Evolutionary conservation across 2,888 invertebrate species (phyloP).

Genomic region (Oscheius sp.): DNA sequence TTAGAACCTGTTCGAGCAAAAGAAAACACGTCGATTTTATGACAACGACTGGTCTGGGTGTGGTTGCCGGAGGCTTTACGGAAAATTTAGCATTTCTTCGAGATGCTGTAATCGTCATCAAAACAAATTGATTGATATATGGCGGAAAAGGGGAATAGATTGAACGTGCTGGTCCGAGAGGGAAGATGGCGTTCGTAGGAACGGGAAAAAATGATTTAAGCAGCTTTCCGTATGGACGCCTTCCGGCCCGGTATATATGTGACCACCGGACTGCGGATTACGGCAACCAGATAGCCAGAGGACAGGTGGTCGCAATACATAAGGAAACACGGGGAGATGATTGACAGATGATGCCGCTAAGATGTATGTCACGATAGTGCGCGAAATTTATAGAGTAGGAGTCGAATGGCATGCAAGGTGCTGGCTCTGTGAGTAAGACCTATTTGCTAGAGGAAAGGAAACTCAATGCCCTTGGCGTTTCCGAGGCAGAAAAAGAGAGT

Average conservation of each 20-base stretch:
- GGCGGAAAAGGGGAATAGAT: neutral
- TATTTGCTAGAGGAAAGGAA: constrained; percentile 28
- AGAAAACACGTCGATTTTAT: constrained; percentile 37
- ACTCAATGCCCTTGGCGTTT: constrained; percentile 33
- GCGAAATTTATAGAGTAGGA: constrained; percentile 18
- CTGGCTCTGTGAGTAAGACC: neutral
- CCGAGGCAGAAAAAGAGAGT: constrained; percentile 15
- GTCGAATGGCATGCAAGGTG: neutral
- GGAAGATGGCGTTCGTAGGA: constrained; percentile 2
- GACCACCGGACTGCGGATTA: constrained; percentile 34
- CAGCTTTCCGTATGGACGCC: constrained; percentile 23
- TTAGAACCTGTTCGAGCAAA: constrained; percentile 31
- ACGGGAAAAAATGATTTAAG: constrained; percentile 19
- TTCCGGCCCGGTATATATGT: constrained; percentile 31
- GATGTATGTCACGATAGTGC: constrained; percentile 21
- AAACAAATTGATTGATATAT: constrained; percentile 3
- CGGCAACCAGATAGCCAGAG: constrained; percentile 35
- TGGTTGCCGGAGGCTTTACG: constrained; percentile 11
- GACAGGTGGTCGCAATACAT: constrained; percentile 33
- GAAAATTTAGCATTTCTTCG: neutral
- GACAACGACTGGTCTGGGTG: constrained; percentile 37
- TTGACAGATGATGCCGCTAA: constrained; percentile 33
- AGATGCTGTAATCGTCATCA: neutral
- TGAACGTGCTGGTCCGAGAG: neutral
- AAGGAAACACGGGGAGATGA: constrained; percentile 37